These are phyloP conservation scores for Dryocosmus kuriphilus DNA, from an alignment of 2,888 invertebrate genomes.

Conservation along the genomic window DNA sequence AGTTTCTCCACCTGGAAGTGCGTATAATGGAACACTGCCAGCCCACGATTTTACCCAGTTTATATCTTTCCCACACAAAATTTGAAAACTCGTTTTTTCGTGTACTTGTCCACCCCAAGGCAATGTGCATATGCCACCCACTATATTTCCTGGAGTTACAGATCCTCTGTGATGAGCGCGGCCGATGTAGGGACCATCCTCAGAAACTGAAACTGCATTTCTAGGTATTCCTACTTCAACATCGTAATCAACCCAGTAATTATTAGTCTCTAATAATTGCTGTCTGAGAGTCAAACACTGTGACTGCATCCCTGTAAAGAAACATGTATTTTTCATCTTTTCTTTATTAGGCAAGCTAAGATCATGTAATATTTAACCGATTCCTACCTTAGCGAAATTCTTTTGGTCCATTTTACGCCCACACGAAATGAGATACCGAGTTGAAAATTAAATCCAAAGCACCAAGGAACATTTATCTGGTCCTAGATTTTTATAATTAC, in stretches of 20 bases:
- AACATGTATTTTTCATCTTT: not conserved
- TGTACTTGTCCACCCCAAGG: constrained; percentile 63
- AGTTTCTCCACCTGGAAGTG: constrained; percentile 70
- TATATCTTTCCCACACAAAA: constrained; percentile 65
- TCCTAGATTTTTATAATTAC: too few species aligned
- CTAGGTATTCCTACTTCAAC: constrained; percentile 60
- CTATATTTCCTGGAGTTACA: constrained; percentile 63
- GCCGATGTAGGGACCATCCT: constrained; percentile 65
- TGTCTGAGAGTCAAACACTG: constrained; percentile 55
- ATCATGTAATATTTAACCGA: too few species aligned
- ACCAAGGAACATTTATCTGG: too few species aligned
- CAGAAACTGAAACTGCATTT: constrained; percentile 62
- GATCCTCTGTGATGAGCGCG: constrained; percentile 61
- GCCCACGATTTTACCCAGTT: constrained; percentile 68
- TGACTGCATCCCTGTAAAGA: constrained; percentile 1
- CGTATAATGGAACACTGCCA: constrained; percentile 70
- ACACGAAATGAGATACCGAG: too few species aligned
- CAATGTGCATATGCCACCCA: constrained; percentile 57
- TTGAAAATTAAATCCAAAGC: too few species aligned
- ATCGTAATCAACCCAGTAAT: constrained; percentile 65
- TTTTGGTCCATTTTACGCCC: too few species aligned
- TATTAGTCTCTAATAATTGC: constrained; percentile 63
- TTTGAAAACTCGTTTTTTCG: constrained; percentile 64
- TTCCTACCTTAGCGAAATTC: too few species aligned
- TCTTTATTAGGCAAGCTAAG: too few species aligned